phyloP scores from a whole-genome alignment of 1,140 invertebrate genomes.

The Zaprionus inermis region DNA sequence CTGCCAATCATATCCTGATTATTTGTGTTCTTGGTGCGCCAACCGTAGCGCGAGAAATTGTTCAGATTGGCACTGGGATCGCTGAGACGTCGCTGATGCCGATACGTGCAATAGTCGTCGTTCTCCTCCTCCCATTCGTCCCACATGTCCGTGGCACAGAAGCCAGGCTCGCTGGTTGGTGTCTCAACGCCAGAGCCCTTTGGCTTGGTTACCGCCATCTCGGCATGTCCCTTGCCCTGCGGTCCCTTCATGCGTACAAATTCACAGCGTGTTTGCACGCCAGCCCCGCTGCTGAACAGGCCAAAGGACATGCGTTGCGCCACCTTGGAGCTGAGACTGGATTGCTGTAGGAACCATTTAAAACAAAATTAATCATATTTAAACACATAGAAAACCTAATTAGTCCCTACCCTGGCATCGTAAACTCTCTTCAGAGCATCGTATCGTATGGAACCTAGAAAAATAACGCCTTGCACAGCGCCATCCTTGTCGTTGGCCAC shows the following conservation, averaged over 20 bases:
- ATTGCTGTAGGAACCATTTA: slow-evolving; percentile 87
- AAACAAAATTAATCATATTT: neutral
- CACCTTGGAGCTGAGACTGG: slow-evolving; percentile 96
- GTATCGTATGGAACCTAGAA: slow-evolving; percentile 98
- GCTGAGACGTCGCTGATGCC: slow-evolving; percentile 93
- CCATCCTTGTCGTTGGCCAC: slow-evolving; percentile 94
- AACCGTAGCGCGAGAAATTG: slow-evolving; percentile 93
- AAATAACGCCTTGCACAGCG: slow-evolving; percentile 95
- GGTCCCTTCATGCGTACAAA: slow-evolving; percentile 99
- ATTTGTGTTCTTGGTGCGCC: slow-evolving; percentile 87
- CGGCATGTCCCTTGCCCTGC: slow-evolving; percentile 97
- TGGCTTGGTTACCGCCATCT: slow-evolving; percentile 98
- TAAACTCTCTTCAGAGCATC: slow-evolving; percentile 98
- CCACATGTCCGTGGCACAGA: slow-evolving; percentile 93
- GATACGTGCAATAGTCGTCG: slow-evolving; percentile 92
- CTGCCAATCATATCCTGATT: slow-evolving; percentile 84
- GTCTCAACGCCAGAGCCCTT: slow-evolving; percentile 96
- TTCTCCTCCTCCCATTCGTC: slow-evolving; percentile 95
- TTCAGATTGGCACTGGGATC: slow-evolving; percentile 97
- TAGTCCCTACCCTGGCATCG: slow-evolving; percentile 92
- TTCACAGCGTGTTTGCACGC: slow-evolving; percentile 93
- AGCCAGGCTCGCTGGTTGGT: slow-evolving; percentile 96
- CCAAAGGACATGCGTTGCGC: slow-evolving; percentile 98
- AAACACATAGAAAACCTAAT: neutral
- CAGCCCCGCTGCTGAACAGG: slow-evolving; percentile 90